A percentile compares a stretch with the other conserved stretches of the same genome.
Evolutionary conservation across 2,113 vertebrate genomes (phyloP).

Genomic region (Macquaria ambigua): DNA sequence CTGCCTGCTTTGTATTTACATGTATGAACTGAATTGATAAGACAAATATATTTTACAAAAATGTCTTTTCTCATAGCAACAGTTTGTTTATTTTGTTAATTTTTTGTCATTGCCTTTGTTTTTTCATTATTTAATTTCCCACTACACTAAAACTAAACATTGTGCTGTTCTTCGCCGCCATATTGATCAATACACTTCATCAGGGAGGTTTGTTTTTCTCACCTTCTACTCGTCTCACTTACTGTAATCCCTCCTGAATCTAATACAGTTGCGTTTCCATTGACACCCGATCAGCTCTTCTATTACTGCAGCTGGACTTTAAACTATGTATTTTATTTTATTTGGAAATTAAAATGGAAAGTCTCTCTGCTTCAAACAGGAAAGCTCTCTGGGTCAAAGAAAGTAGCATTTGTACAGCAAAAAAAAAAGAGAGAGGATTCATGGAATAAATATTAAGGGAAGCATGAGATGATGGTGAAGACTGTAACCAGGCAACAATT

Average conservation of each 20-base stretch:
- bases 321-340: not conserved
- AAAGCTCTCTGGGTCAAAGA: not conserved
- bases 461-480: not conserved
- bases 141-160: too few relatives aligned
- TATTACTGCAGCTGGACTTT: not conserved
- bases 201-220: not conserved
- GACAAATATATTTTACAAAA: too few relatives aligned
- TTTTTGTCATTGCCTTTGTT: too few relatives aligned
- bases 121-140: too few relatives aligned
- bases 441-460: not conserved
- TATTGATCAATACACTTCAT: not conserved
- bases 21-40: too few relatives aligned
- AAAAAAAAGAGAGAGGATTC: not conserved
- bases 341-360: not conserved
- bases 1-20: too few relatives aligned
- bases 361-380: not conserved
- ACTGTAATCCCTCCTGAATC: not conserved
- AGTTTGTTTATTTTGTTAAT: too few relatives aligned
- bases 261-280: not conserved
- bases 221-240: not conserved
- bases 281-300: not conserved
- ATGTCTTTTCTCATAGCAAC: too few relatives aligned
- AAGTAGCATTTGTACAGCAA: not conserved
- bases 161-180: too few relatives aligned
- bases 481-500: constrained; percentile 6